Conservation (phyloP, 1,140 invertebrate genomes). For the Zophobas morio region DNA sequence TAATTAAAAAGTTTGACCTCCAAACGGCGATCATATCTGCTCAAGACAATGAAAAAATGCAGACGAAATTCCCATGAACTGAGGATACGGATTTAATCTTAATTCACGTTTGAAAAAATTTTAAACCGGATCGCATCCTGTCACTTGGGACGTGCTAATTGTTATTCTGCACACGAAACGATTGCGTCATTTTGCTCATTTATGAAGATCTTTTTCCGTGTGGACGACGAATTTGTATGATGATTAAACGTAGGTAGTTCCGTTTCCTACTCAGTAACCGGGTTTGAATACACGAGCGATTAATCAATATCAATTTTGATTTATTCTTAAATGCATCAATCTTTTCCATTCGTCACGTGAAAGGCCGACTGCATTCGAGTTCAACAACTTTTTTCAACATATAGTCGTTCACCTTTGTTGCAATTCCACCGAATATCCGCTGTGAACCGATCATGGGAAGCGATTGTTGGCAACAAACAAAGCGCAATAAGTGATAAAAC, state of each 20-base stretch:
- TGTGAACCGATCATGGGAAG: slow-evolving; percentile 4
- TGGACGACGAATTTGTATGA: neutral
- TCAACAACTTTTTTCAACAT: slow-evolving; percentile 16
- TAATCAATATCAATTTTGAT: too few species aligned
- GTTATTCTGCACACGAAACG: slow-evolving; percentile 12
- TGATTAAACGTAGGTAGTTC: neutral
- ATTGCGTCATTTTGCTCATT: neutral
- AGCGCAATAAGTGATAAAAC: neutral
- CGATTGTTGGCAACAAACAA: slow-evolving; percentile 6
- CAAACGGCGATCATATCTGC: too few species aligned
- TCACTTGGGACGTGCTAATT: neutral
- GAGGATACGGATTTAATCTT: too few species aligned
- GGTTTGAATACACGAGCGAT: neutral
- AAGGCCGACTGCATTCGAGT: slow-evolving; percentile 23
- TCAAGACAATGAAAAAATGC: too few species aligned
- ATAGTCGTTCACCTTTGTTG: slow-evolving; percentile 39
- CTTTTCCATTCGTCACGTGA: neutral
- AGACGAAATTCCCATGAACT: too few species aligned
- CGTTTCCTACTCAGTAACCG: neutral
- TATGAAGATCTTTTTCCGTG: neutral
- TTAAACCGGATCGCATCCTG: too few species aligned
- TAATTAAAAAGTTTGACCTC: too few species aligned
- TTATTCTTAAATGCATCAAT: too few species aligned
- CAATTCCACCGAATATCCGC: slow-evolving; percentile 34
- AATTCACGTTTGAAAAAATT: too few species aligned